Evolutionary conservation across 2,888 invertebrate species (phyloP).

Genomic region (Tenthredo scrophulariae): DNA sequence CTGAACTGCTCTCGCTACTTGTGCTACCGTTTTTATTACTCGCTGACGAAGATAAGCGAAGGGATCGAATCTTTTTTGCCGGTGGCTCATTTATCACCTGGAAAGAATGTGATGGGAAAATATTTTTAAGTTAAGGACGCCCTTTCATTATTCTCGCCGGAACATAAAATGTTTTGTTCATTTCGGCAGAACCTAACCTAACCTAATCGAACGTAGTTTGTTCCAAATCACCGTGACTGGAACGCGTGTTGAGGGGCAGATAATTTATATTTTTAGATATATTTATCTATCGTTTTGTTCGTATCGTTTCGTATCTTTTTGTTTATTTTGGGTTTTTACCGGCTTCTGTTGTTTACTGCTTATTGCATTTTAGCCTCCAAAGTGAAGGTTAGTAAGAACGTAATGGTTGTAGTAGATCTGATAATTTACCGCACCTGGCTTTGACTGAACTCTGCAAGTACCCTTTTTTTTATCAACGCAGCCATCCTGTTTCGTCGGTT

Average conservation of each 20-base stretch:
- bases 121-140: not conserved
- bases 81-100: conserved; percentile 72
- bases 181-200: not conserved
- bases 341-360: not conserved
- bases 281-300: not conserved
- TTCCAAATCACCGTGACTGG: not conserved
- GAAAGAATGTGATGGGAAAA: conserved; percentile 28
- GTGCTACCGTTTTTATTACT: conserved; percentile 68
- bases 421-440: conserved; percentile 68
- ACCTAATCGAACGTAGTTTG: not conserved
- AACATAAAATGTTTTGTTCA: not conserved
- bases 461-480: conserved; percentile 75
- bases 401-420: not conserved
- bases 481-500: conserved; percentile 64
- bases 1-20: conserved; percentile 80
- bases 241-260: not conserved
- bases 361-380: conserved; percentile 41
- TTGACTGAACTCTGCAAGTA: conserved; percentile 75
- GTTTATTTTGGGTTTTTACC: not conserved
- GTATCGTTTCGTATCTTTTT: not conserved
- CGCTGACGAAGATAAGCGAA: conserved; percentile 68
- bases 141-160: not conserved
- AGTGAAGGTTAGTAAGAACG: not conserved
- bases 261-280: not conserved
- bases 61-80: conserved; percentile 70